Evolutionary conservation across 2,797 vertebrate genomes (phyloP).

Genomic region (Rhodeus uyekii): DNA sequence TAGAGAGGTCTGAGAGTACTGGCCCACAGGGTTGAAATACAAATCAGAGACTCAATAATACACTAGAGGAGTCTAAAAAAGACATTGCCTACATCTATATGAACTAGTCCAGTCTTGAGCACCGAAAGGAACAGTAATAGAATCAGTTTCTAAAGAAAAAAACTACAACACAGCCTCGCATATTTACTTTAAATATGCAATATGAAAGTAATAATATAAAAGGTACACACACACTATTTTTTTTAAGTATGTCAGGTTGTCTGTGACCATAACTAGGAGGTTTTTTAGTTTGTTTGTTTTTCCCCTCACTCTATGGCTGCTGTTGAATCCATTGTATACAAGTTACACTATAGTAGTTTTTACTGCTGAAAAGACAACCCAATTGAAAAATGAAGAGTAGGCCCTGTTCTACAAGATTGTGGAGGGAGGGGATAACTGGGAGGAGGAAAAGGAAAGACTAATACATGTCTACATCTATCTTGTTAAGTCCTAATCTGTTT

Average conservation of each 20-base stretch:
- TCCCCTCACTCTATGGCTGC: no score
- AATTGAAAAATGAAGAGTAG: slow-evolving; percentile 17
- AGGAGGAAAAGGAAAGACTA: slow-evolving; percentile 37
- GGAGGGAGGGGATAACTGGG: slow-evolving; percentile 33
- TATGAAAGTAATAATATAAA: not conserved
- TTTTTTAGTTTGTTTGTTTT: no score
- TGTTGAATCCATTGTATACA: not conserved
- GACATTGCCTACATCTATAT: slow-evolving; percentile 31
- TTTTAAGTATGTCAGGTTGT: not conserved
- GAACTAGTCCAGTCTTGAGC: slow-evolving; percentile 12
- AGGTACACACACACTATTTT: not conserved
- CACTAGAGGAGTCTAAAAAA: slow-evolving; percentile 43
- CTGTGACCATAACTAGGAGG: no score
- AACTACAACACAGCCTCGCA: not conserved
- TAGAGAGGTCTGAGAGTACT: slow-evolving; percentile 29
- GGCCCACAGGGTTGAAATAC: slow-evolving; percentile 41
- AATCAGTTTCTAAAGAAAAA: not conserved
- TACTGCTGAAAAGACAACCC: not conserved
- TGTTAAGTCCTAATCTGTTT: slow-evolving; percentile 49
- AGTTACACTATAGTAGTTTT: not conserved
- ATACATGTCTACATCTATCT: slow-evolving; percentile 41
- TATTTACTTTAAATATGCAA: not conserved
- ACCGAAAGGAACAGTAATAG: not conserved
- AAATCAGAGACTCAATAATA: slow-evolving; percentile 46
- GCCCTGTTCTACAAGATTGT: not conserved